Evolutionary conservation across 2,888 invertebrate genomes (phyloP), one percentile per base, ranked within the genome.

Genomic region (Melieria crassipennis): DNA sequence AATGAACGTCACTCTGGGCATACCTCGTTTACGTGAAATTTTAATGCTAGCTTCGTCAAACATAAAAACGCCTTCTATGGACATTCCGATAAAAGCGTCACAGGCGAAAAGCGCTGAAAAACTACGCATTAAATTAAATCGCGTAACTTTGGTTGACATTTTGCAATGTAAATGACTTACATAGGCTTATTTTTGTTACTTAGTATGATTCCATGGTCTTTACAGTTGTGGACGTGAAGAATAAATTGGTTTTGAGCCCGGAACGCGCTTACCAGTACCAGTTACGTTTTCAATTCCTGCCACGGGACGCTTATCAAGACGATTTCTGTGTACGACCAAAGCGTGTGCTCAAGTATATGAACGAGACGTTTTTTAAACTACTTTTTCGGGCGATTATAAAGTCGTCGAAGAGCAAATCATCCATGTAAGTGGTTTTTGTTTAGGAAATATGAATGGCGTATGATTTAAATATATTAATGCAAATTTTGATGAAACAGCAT

Each of bases 1-100:
- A 88, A 99, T 99, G 98, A 99, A 99, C 89, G 99, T 99, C 0
- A 99, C 99, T 0, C 89, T 99, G n/a, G 99, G 99, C 89, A 99
- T 99, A 80, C 99, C 99, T 0, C 92, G 99, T 79, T 89, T 99
- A 5, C 88, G 98, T 79, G 99, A 99, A 90, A 97, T 99, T 79
- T 88, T 99, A 0, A 99, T 99, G 98, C 92, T 93, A 81, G 98
- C 98, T 0, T 94, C 96, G 1, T 91, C 91, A n/a, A 93, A 92
- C 73, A 94, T 98, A 10, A 96, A 96, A 87, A 99, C 99, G 0
- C 99, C 99, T 0, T 94, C 93, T 66, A 97, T 99, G 95, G 96
- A 97, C 81, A 93, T 98, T 77, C 98, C 98, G 0, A 94, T 98
- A 76, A 87, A 88, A 16, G 79, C 85, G 1, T 89, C 90, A 79